Conservation (phyloP, 2,113 vertebrate species). For the Melanerpes formicivorus region DNA sequence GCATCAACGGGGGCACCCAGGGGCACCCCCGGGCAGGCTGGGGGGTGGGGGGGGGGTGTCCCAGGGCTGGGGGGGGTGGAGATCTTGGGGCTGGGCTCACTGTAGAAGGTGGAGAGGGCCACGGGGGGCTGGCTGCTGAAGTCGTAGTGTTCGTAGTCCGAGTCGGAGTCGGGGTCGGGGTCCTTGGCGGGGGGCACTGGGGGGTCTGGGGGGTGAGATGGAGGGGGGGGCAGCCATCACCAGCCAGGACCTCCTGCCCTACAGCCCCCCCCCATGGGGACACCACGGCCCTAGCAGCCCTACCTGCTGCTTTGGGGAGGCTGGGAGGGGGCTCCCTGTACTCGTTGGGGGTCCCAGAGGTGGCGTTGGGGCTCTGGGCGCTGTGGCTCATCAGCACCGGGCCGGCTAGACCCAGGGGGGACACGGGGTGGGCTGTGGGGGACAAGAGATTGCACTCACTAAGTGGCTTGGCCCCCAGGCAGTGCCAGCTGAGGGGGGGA, state of each 20-base stretch:
- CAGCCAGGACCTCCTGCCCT: rapidly evolving
- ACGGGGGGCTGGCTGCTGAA: slow-evolving; percentile 73
- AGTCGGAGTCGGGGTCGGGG: slow-evolving; percentile 45
- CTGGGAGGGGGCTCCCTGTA: slow-evolving; percentile 42
- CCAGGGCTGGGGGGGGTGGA: rapidly evolving
- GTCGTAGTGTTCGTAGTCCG: slow-evolving; percentile 76
- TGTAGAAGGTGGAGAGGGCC: slow-evolving; percentile 79
- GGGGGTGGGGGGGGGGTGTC: not conserved
- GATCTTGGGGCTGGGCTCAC: slow-evolving; percentile 45
- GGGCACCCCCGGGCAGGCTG: not conserved
- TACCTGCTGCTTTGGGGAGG: slow-evolving; percentile 72
- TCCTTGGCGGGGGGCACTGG: not conserved
- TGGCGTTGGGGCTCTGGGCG: rapidly evolving
- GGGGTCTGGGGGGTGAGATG: not conserved
- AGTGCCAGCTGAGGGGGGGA: too few species aligned
- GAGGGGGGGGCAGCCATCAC: not conserved
- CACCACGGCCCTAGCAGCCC: not conserved
- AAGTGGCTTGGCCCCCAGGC: not conserved
- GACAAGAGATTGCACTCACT: not conserved
- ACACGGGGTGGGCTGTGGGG: not conserved
- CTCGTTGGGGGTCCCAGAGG: not conserved
- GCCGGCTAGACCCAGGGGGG: not conserved
- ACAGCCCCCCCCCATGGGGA: not conserved
- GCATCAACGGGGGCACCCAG: not conserved
- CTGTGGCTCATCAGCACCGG: slow-evolving; percentile 3